Conservation (phyloP, 2,113 vertebrate species). For the Junco hyemalis region DNA sequence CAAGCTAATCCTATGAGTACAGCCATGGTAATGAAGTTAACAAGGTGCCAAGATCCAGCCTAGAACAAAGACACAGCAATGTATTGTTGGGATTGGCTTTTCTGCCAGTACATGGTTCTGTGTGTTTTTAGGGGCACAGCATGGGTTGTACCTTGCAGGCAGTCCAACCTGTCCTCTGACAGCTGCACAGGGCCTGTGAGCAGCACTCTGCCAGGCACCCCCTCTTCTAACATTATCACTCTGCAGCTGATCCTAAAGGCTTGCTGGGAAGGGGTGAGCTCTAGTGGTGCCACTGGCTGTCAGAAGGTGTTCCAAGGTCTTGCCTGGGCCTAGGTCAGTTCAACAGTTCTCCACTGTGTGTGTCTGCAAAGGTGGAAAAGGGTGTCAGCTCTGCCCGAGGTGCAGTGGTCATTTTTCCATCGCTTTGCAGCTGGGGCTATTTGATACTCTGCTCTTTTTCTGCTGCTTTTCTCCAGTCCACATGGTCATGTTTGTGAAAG, state of each 20-base stretch:
- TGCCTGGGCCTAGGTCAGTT: neutral
- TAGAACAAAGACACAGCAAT: rapidly evolving
- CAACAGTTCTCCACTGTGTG: neutral
- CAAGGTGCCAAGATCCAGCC: neutral
- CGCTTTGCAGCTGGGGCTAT: neutral
- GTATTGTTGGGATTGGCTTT: neutral
- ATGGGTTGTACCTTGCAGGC: rapidly evolving
- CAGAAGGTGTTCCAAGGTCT: neutral
- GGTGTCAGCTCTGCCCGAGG: neutral
- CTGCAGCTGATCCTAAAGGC: neutral
- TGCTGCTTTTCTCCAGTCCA: neutral
- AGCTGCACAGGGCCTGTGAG: neutral
- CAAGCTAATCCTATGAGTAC: neutral
- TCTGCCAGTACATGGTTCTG: neutral
- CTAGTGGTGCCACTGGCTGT: neutral
- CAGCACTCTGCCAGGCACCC: neutral
- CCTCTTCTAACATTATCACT: neutral
- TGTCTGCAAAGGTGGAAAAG: neutral
- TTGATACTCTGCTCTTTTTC: neutral
- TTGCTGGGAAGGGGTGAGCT: neutral
- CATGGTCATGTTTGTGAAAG: neutral
- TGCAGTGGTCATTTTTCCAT: neutral
- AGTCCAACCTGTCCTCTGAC: neutral
- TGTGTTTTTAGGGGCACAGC: neutral
- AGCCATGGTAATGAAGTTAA: neutral